These are phyloP conservation scores for Orycteropus afer DNA, from an alignment of 2,113 vertebrate genomes.

Conservation along the genomic window DNA sequence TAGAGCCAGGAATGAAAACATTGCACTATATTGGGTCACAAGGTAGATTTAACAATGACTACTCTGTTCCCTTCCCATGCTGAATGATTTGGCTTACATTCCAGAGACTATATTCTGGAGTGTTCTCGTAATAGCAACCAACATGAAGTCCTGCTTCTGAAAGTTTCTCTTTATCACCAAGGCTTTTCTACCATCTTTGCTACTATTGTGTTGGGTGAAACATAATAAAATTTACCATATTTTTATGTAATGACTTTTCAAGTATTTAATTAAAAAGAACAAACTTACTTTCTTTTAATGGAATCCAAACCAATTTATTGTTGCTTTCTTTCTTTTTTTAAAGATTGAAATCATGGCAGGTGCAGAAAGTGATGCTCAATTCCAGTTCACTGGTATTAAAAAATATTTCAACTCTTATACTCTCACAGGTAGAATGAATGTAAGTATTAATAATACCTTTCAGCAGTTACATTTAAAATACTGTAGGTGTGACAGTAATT, in stretches of 20 bases:
- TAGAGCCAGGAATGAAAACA: constrained; percentile 28
- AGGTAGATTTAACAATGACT: background rate
- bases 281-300: constrained; percentile 20
- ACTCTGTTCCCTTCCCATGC: background rate
- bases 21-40: background rate
- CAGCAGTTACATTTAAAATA: background rate
- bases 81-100: background rate
- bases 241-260: background rate
- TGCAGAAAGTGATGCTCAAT: background rate
- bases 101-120: background rate
- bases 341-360: background rate
- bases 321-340: constrained; percentile 52
- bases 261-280: background rate
- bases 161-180: background rate
- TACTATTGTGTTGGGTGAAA: background rate
- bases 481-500: constrained; percentile 27
- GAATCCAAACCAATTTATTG: constrained; percentile 55
- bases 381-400: background rate
- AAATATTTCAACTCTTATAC: background rate
- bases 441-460: constrained; percentile 84
- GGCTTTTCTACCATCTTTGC: background rate
- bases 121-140: background rate
- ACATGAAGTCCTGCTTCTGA: background rate
- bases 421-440: constrained; percentile 60
- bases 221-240: background rate